Conservation (phyloP, 2,888 invertebrate species). For the Ctenicera cuprea region DNA sequence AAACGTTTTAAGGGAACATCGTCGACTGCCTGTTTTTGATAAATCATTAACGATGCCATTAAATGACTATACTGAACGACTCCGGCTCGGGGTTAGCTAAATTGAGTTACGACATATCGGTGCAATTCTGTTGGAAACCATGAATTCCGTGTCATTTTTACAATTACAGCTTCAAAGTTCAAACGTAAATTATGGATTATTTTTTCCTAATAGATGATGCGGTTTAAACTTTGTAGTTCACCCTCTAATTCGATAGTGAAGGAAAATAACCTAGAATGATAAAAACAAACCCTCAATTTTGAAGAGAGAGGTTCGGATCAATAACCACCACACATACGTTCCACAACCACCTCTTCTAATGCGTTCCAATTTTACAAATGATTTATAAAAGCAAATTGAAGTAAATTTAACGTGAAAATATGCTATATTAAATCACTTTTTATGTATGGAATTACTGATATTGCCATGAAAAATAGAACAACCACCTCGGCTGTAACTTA, state of each 20-base stretch:
- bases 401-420: neutral
- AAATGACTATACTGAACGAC: conserved; percentile 1
- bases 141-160: no score
- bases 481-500: no score
- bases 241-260: neutral
- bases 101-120: conserved; percentile 11
- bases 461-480: no score
- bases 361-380: neutral
- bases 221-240: no score
- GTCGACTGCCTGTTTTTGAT: conserved; percentile 14
- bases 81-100: neutral
- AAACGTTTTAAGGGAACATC: conserved; percentile 16
- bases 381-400: neutral
- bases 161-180: no score
- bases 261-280: neutral
- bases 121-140: neutral
- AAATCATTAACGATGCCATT: conserved; percentile 14
- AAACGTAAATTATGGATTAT: no score
- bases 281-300: conserved; percentile 9
- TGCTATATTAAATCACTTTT: no score
- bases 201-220: no score
- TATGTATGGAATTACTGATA: no score
- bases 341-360: neutral
- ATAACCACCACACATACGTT: conserved; percentile 9
- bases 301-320: conserved; percentile 4